A percentile compares a stretch with the other conserved stretches of the same genome.
Evolutionary conservation across 2,888 invertebrate genomes (phyloP).

Genomic region (Operophtera brumata): DNA sequence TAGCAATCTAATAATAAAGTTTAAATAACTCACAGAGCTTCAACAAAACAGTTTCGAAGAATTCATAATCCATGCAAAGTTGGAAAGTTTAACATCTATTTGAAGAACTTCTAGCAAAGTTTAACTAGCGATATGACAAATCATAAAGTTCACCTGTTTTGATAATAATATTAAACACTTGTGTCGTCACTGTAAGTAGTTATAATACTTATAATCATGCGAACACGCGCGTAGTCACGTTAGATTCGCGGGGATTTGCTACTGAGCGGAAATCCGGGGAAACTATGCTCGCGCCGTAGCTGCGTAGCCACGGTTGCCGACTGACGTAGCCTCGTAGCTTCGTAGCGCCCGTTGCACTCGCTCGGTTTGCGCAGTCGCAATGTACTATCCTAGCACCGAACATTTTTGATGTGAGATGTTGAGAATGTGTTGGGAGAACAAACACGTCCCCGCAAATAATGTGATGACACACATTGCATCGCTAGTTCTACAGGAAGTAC

Average conservation of each 20-base stretch:
- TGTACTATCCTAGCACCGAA: slow-evolving; percentile 29
- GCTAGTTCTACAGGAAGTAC: slow-evolving; percentile 8
- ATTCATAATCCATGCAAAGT: slow-evolving; percentile 35
- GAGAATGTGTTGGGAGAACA: slow-evolving; percentile 38
- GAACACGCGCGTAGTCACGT: slow-evolving; percentile 54
- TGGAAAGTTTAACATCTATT: slow-evolving; percentile 27
- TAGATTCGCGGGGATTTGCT: slow-evolving; percentile 32
- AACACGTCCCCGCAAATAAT: slow-evolving; percentile 32
- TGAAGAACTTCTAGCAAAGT: slow-evolving; percentile 54
- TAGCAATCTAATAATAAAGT: not conserved
- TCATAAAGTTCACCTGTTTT: slow-evolving; percentile 66
- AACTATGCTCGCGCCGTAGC: slow-evolving; percentile 45
- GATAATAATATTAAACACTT: slow-evolving; percentile 70
- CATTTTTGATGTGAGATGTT: slow-evolving; percentile 32
- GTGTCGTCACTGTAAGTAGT: slow-evolving; percentile 62
- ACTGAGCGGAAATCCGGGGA: slow-evolving; percentile 18
- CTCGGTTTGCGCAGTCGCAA: slow-evolving; percentile 71
- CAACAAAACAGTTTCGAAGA: slow-evolving; percentile 20
- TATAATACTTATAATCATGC: slow-evolving; percentile 50
- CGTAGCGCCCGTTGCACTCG: slow-evolving; percentile 44
- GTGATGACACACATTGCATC: slow-evolving; percentile 28
- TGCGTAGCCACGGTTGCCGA: slow-evolving; percentile 52
- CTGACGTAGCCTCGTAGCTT: slow-evolving; percentile 48
- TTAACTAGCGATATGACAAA: slow-evolving; percentile 49
- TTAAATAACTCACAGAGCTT: slow-evolving; percentile 26